Percentiles rank a stretch among this genome's conserved stretches.
Evolutionary conservation across 2,113 vertebrate species (phyloP).

Genomic region (Holacanthus passer): DNA sequence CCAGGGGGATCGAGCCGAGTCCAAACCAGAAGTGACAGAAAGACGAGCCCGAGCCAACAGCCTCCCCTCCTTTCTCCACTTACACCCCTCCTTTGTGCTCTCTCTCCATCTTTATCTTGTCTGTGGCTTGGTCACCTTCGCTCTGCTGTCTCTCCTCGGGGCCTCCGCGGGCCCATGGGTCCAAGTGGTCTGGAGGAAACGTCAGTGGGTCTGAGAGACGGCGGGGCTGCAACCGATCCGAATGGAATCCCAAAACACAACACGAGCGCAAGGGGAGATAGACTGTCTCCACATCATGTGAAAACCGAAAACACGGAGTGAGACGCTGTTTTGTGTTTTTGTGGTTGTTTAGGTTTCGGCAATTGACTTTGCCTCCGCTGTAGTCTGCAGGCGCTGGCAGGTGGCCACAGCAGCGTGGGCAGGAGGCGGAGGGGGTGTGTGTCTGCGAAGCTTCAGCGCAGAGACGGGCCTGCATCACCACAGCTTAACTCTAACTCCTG

Average conservation of each 20-base stretch:
- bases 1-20: constrained; percentile 37
- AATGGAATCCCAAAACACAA: constrained; percentile 75
- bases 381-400: constrained; percentile 59
- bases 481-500: constrained; percentile 77
- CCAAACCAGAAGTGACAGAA: constrained; percentile 75
- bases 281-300: constrained; percentile 55
- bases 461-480: constrained; percentile 68
- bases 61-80: constrained; percentile 37
- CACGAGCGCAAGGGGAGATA: constrained; percentile 29
- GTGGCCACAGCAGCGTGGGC: constrained; percentile 29
- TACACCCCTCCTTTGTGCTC: constrained; percentile 4
- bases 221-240: constrained; percentile 44
- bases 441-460: constrained; percentile 59
- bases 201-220: constrained; percentile 59
- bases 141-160: constrained; percentile 30
- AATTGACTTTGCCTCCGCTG: constrained; percentile 73
- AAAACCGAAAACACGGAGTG: constrained; percentile 34
- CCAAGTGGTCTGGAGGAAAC: constrained; percentile 54
- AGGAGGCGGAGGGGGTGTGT: constrained; percentile 33
- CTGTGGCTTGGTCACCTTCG: constrained; percentile 53
- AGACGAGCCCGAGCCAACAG: constrained; percentile 53
- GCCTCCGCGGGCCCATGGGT: constrained; percentile 6
- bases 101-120: constrained; percentile 49
- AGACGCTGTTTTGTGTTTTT: constrained; percentile 69
- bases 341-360: constrained; percentile 73